A percentile compares a stretch with the other conserved stretches of the same genome.
These are phyloP conservation scores for Argya squamiceps DNA, from an alignment of 2,797 vertebrate species.

Conservation along the genomic window DNA sequence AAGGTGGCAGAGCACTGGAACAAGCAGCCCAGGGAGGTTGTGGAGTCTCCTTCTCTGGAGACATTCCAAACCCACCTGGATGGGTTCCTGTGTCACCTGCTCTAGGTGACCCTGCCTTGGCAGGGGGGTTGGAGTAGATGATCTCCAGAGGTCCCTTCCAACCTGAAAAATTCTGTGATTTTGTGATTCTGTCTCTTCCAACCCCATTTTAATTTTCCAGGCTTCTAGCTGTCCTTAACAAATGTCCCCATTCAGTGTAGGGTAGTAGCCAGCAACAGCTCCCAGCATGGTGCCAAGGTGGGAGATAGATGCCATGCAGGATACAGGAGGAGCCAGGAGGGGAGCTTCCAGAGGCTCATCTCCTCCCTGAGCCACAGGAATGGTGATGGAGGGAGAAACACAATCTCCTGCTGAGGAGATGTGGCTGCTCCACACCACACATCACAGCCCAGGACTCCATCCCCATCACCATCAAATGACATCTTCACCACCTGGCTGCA, in stretches of 20 bases:
- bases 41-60: background rate
- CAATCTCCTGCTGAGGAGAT: background rate
- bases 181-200: background rate
- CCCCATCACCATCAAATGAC: accelerated
- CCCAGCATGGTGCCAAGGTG: accelerated
- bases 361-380: background rate
- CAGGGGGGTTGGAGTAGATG: background rate
- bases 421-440: accelerated
- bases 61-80: background rate
- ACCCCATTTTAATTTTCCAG: background rate
- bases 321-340: accelerated
- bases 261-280: background rate
- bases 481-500: background rate
- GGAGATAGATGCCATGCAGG: accelerated
- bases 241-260: accelerated
- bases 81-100: accelerated
- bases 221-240: background rate
- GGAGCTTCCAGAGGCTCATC: accelerated
- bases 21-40: accelerated
- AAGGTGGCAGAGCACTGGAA: background rate
- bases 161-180: background rate
- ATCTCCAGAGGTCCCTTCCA: background rate
- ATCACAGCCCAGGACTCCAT: background rate
- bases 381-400: background rate
- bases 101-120: too few relatives aligned